Evolutionary conservation across 2,888 invertebrate genomes (phyloP), one percentile per base, ranked within the genome.

Genomic region (Agapostemon virescens): DNA sequence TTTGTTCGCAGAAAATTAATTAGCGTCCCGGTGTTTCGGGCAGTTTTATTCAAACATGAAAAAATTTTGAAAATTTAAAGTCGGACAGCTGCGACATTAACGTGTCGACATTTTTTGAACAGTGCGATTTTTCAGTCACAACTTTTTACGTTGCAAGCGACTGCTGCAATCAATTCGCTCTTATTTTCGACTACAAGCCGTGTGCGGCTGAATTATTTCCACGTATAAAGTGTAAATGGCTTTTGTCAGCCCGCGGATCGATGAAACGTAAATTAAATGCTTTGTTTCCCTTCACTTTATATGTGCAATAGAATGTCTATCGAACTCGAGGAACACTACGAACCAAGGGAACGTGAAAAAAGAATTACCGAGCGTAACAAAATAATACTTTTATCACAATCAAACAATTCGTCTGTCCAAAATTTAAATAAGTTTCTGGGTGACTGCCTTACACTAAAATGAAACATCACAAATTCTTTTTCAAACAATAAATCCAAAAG

Each of bases 1-100:
- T 67, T 67, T 26, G 40, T 9, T 15, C n/a, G 26, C 7, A 49
- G 33, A 17, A 49, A 52, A 79, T 79, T 70, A 77, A 79, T 77
- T 71, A 70, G 49, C 36, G 45, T 26, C 17, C 9, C 9, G 58
- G 23, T 69, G 78, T 75, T 55, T 26, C 75, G 13, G 6, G 11
- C 52, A 26, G 26, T 66, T 45, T 55, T n/a, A 5, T 15, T 17
- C 58, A 9, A n/a, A 15, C 42, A 26, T 45, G 45, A 64, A 33
- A 42, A 45, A 63, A 26, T 13, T 30, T 36, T n/a, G 45, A 3
- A 52, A 63, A 40, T 66, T 58, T 45, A 9, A 40, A 38, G 26
- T 5, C 13, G n/a, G 4, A 15, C 66, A 63, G 23, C 20, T 36
- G 76, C 36, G 58, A 70, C 45, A 66, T 40, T 30, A 2, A 7